phyloP scores from a whole-genome alignment of 2,888 invertebrate species.

The Tetranychus piercei region DNA sequence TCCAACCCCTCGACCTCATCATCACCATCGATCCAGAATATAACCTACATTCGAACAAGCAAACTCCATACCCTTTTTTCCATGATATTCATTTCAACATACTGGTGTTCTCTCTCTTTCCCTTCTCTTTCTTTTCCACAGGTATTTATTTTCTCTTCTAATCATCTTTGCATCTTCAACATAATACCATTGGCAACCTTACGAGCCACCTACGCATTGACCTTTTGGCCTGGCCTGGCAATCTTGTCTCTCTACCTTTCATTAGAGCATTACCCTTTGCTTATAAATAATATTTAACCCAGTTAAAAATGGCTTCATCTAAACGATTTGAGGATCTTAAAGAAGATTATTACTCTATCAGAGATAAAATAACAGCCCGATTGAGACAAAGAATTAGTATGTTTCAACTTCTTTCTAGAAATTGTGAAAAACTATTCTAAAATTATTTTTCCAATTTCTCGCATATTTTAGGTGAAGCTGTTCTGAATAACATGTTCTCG shows the following conservation, averaged over 20 bases:
- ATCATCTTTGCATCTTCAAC: neutral
- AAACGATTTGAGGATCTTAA: constrained; percentile 33
- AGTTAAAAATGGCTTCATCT: constrained; percentile 28
- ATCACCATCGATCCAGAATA: neutral
- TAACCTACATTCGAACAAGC: constrained; percentile 2
- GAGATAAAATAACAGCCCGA: constrained; percentile 29
- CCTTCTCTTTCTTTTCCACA: neutral
- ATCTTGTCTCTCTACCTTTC: neutral
- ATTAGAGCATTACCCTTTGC: neutral
- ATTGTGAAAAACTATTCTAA: constrained; percentile 30
- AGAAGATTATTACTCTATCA: constrained; percentile 31
- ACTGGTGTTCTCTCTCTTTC: neutral
- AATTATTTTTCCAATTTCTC: constrained; percentile 25
- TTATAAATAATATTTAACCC: neutral
- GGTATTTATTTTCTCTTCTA: neutral
- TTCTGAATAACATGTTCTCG: constrained; percentile 16
- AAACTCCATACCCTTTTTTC: neutral
- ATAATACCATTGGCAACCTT: neutral
- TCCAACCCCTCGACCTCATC: constrained; percentile 21
- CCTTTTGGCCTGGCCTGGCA: neutral
- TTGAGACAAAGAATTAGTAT: constrained; percentile 27
- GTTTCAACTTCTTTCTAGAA: constrained; percentile 28
- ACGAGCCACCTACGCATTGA: neutral
- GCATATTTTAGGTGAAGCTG: constrained; percentile 14
- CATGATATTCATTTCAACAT: neutral